Evolutionary conservation across 1,140 invertebrate species (phyloP).

Genomic region (Trichonephila clavipes): DNA sequence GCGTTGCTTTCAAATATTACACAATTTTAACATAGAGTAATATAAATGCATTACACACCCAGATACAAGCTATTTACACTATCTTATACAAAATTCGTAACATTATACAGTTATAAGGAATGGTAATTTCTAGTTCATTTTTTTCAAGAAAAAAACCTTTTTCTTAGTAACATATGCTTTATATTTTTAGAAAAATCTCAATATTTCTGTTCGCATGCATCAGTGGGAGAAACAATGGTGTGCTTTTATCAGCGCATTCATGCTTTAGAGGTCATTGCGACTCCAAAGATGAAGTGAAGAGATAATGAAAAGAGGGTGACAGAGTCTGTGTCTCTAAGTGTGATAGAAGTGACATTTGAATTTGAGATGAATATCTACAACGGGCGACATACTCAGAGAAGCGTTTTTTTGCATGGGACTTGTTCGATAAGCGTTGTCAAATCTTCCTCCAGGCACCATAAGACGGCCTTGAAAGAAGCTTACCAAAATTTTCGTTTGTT

Average conservation of each 20-base stretch:
- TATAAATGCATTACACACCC: too few relatives aligned
- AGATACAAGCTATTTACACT: too few relatives aligned
- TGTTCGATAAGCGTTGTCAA: slow-evolving; percentile 14
- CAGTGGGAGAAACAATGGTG: background rate
- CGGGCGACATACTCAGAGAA: background rate
- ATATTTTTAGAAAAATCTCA: background rate
- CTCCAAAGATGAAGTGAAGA: background rate
- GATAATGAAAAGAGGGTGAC: slow-evolving; percentile 42
- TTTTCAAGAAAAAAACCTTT: too few relatives aligned
- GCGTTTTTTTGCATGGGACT: background rate
- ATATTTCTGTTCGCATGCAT: background rate
- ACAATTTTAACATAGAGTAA: too few relatives aligned
- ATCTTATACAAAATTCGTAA: too few relatives aligned
- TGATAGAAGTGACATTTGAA: slow-evolving; percentile 34
- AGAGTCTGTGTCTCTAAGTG: slow-evolving; percentile 31
- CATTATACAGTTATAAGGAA: too few relatives aligned
- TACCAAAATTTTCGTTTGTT: slow-evolving; percentile 5
- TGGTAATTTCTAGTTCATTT: too few relatives aligned
- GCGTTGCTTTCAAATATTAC: too few relatives aligned
- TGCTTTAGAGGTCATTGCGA: background rate
- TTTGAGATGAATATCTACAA: background rate
- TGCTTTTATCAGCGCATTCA: background rate
- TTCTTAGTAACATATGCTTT: background rate
- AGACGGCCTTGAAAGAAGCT: slow-evolving; percentile 7
- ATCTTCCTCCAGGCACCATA: background rate